Evolutionary conservation across 2,113 vertebrate species (phyloP).

Genomic region (Litocranius walleri): DNA sequence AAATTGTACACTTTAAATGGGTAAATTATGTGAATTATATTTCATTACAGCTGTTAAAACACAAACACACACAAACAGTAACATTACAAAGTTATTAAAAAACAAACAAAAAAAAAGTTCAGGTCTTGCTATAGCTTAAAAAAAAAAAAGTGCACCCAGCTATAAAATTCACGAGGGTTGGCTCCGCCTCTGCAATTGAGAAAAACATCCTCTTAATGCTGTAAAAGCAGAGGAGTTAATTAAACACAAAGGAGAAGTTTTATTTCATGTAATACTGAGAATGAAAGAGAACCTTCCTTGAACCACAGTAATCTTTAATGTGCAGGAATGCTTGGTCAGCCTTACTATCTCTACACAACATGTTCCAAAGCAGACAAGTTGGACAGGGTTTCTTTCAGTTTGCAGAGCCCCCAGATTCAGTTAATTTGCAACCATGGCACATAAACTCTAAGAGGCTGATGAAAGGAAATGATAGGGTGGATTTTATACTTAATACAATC

Average conservation of each 20-base stretch:
- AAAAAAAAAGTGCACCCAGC: not conserved
- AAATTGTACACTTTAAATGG: not conserved
- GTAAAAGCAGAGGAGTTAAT: not conserved
- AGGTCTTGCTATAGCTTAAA: not conserved
- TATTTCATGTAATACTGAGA: not conserved
- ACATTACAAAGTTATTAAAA: not conserved
- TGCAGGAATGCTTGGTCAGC: not conserved
- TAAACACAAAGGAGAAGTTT: not conserved
- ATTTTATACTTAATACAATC: conserved; percentile 42
- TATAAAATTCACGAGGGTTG: not conserved
- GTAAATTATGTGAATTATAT: not conserved
- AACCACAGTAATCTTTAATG: not conserved
- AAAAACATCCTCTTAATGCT: not conserved
- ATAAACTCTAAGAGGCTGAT: not conserved
- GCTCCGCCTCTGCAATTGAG: not conserved
- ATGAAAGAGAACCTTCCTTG: not conserved
- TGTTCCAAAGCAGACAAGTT: not conserved
- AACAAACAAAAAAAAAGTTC: not conserved
- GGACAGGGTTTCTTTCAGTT: not conserved
- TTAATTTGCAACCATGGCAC: not conserved
- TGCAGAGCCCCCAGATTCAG: not conserved
- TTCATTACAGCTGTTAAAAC: not conserved
- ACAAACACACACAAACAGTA: not conserved
- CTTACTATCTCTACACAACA: not conserved
- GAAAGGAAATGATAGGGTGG: not conserved